Conservation (phyloP, 2,113 vertebrate species). For the Phaethornis superciliosus region DNA sequence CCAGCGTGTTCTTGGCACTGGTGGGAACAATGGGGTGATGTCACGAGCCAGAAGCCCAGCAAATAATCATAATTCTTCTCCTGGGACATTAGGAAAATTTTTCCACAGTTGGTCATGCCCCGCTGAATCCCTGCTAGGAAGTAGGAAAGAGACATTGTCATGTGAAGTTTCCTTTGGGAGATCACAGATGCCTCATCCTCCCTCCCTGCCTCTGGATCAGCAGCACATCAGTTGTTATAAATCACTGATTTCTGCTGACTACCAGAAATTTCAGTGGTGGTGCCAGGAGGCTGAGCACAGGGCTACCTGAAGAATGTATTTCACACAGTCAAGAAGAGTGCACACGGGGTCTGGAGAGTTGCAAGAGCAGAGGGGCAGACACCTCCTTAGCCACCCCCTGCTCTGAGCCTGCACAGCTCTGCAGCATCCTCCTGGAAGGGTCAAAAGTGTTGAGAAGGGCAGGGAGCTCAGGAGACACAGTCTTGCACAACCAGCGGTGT, state of each 20-base stretch:
- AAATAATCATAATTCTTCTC: conserved; percentile 11
- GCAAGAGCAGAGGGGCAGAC: background rate
- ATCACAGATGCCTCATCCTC: background rate
- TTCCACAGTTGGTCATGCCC: conserved; percentile 28
- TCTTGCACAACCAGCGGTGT: background rate
- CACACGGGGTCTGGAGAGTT: fast-evolving
- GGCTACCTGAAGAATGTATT: background rate
- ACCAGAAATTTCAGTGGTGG: background rate
- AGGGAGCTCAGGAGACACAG: background rate
- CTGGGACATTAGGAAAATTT: conserved; percentile 17
- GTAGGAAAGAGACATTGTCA: conserved; percentile 45
- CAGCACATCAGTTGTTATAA: background rate
- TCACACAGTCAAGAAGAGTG: background rate
- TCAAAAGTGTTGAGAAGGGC: background rate
- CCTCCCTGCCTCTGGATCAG: background rate
- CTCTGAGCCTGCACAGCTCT: background rate
- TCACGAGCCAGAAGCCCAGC: conserved; percentile 25
- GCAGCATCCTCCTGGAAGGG: fast-evolving
- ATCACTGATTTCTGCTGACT: conserved; percentile 15
- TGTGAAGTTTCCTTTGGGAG: conserved; percentile 46
- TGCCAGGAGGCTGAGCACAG: background rate
- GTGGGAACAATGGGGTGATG: conserved; percentile 55
- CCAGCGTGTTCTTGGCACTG: background rate
- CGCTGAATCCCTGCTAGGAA: background rate
- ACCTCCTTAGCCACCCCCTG: background rate